These are phyloP conservation scores for Centrocercus urophasianus DNA, from an alignment of 2,113 vertebrate genomes.

Conservation along the genomic window DNA sequence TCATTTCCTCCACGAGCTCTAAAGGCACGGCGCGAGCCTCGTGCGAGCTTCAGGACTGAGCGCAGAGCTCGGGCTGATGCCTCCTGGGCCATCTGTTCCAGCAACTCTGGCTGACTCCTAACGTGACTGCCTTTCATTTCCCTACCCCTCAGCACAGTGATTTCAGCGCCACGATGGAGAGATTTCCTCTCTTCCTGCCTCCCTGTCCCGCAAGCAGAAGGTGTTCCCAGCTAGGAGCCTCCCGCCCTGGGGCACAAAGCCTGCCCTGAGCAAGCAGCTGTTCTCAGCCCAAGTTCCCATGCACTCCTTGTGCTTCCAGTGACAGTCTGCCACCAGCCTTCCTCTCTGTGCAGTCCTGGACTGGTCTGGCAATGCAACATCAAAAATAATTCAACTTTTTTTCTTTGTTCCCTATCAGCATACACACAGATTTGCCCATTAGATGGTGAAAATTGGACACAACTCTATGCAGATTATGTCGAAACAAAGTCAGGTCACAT, in stretches of 20 bases:
- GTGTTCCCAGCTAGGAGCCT: background rate
- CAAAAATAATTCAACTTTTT: background rate
- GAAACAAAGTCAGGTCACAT: background rate
- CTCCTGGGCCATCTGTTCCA: background rate
- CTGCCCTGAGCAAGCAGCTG: background rate
- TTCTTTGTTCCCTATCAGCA: background rate
- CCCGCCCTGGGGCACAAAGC: background rate
- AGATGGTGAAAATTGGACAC: background rate
- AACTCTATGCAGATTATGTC: background rate
- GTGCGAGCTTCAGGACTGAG: background rate
- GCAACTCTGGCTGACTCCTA: background rate
- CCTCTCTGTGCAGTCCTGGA: background rate
- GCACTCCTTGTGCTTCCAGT: background rate
- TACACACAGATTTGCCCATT: background rate
- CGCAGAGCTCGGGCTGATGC: background rate
- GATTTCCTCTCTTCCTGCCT: background rate
- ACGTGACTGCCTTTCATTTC: background rate
- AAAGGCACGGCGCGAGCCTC: background rate
- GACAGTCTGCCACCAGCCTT: background rate
- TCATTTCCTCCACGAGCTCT: background rate
- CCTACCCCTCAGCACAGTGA: background rate
- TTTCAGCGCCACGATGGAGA: background rate
- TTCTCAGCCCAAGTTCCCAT: background rate
- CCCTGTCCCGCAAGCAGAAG: accelerated
- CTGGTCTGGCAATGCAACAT: background rate